A percentile compares a stretch with the other conserved stretches of the same genome.
Evolutionary conservation across 2,113 vertebrate genomes (phyloP).

Genomic region (Canis aureus): DNA sequence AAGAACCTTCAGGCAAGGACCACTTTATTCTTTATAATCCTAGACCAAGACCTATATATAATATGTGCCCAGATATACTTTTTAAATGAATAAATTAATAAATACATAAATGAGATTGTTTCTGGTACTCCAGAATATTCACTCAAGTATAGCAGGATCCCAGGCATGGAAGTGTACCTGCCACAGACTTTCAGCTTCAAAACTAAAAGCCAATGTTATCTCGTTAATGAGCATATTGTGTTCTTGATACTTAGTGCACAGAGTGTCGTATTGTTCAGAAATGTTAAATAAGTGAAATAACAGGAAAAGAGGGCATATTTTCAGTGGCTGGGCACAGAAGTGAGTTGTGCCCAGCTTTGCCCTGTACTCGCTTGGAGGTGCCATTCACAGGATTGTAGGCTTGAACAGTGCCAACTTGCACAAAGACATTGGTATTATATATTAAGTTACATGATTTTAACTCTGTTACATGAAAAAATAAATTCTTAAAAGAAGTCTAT

Average conservation of each 20-base stretch:
- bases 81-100: background rate
- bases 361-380: fast-evolving
- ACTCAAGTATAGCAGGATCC: background rate
- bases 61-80: background rate
- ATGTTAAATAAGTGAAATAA: background rate
- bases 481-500: background rate
- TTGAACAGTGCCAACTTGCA: background rate
- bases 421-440: background rate
- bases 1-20: background rate
- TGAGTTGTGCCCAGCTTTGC: background rate
- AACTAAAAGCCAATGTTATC: background rate
- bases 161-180: background rate
- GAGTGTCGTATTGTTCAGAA: background rate
- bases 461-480: background rate
- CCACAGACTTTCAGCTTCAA: background rate
- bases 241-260: background rate
- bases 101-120: background rate
- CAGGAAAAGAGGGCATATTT: background rate
- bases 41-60: background rate
- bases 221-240: background rate
- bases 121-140: background rate
- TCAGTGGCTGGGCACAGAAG: background rate
- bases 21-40: background rate
- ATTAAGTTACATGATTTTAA: background rate
- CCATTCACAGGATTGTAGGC: background rate